Conservation (phyloP, 2,888 invertebrate species). For the Plagiodera versicolora region DNA sequence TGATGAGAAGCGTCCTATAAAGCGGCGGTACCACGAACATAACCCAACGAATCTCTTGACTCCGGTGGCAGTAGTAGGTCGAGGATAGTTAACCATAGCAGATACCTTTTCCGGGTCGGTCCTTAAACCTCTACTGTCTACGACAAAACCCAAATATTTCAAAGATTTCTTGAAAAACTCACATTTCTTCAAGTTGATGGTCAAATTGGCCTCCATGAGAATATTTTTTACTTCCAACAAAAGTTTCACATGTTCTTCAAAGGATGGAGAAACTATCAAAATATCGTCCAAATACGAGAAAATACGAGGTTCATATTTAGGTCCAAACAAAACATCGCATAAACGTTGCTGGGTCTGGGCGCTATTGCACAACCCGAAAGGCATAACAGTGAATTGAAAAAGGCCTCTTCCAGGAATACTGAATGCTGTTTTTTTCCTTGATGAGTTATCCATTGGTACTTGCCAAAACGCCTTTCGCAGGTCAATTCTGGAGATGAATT, state of each 20-base stretch:
- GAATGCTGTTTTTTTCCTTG: conserved; percentile 39
- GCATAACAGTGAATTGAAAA: conserved; percentile 18
- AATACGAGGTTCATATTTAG: conserved; percentile 31
- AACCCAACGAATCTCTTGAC: conserved; percentile 40
- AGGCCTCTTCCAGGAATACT: conserved; percentile 32
- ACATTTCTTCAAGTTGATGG: conserved; percentile 37
- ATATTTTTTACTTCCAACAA: conserved; percentile 25
- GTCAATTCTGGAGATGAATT: background rate
- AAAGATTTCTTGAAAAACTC: conserved; percentile 32
- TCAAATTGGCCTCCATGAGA: conserved; percentile 35
- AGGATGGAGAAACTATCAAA: conserved; percentile 41
- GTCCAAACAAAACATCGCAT: conserved; percentile 34
- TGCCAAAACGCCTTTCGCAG: conserved; percentile 37
- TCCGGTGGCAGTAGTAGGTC: conserved; percentile 34
- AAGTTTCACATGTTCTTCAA: conserved; percentile 28
- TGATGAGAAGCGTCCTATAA: conserved; percentile 35
- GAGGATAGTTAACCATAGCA: conserved; percentile 30
- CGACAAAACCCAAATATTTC: conserved; percentile 42
- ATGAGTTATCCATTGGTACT: conserved; percentile 21
- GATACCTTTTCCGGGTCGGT: conserved; percentile 15
- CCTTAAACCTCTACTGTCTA: conserved; percentile 36
- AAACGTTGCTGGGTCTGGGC: conserved; percentile 33
- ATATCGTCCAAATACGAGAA: conserved; percentile 37
- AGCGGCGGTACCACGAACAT: conserved; percentile 33
- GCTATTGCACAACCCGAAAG: conserved; percentile 35